A percentile compares a stretch with the other conserved stretches of the same genome.
phyloP scores from a whole-genome alignment of 2,797 vertebrate genomes.

The Danio tinwini region DNA sequence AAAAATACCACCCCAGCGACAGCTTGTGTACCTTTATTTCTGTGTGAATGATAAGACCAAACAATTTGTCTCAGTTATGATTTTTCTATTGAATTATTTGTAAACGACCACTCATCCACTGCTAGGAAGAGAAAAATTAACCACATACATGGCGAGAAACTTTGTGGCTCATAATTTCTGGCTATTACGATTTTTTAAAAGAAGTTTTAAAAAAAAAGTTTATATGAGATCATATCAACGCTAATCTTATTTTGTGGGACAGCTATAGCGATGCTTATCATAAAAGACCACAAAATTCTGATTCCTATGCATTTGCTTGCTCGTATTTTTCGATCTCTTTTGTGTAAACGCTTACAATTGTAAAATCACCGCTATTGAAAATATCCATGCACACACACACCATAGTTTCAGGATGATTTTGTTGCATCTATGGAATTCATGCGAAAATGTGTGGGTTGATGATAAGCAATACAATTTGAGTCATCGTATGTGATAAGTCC shows the following conservation, averaged over 20 bases:
- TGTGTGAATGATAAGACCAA: too few species aligned
- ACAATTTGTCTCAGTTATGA: too few species aligned
- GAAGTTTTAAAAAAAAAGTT: background rate
- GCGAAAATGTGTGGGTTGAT: slow-evolving; percentile 1
- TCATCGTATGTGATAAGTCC: slow-evolving; percentile 33
- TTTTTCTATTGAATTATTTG: too few species aligned
- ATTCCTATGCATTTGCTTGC: background rate
- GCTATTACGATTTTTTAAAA: background rate
- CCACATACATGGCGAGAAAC: too few species aligned
- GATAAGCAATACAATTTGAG: slow-evolving; percentile 44
- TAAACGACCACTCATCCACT: too few species aligned
- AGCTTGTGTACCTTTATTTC: too few species aligned
- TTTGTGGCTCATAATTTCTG: too few species aligned
- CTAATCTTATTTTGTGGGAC: slow-evolving; percentile 18
- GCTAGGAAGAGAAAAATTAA: too few species aligned
- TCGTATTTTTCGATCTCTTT: background rate
- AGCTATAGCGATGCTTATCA: slow-evolving; percentile 9
- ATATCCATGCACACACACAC: background rate
- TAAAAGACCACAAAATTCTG: background rate
- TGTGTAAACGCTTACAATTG: background rate
- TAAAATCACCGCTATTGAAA: background rate
- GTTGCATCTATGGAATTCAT: background rate
- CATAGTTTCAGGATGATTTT: background rate
- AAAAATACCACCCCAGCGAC: too few species aligned
- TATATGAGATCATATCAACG: background rate